These are phyloP conservation scores for Lagopus muta DNA, from an alignment of 2,113 vertebrate genomes.

Conservation along the genomic window DNA sequence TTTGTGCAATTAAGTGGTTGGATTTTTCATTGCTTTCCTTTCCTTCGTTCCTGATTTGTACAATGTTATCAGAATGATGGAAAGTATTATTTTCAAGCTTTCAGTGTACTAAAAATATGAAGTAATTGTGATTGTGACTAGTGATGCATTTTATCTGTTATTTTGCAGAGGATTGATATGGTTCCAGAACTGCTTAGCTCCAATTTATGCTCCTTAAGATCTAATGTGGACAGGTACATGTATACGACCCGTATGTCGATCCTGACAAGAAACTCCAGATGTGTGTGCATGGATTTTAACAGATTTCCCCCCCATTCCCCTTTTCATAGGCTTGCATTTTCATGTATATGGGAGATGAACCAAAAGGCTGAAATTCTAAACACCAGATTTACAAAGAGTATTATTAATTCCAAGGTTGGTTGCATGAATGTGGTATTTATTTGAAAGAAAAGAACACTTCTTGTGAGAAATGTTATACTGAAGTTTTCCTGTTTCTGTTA, in stretches of 20 bases:
- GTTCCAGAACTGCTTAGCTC: slow-evolving; percentile 97
- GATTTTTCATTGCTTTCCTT: background rate
- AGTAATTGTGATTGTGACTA: background rate
- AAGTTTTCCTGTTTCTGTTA: background rate
- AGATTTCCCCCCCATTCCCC: background rate
- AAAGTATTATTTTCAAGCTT: background rate
- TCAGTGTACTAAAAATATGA: background rate
- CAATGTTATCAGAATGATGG: background rate
- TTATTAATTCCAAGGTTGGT: slow-evolving; percentile 96
- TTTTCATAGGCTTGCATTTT: slow-evolving; percentile 89
- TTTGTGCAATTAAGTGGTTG: background rate
- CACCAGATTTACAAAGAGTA: slow-evolving; percentile 93
- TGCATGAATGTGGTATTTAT: background rate
- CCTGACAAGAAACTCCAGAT: background rate
- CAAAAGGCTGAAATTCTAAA: slow-evolving; percentile 90
- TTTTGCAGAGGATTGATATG: slow-evolving; percentile 96
- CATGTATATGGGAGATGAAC: slow-evolving; percentile 97
- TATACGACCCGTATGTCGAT: background rate
- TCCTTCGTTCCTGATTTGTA: background rate
- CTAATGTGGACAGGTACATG: slow-evolving; percentile 90
- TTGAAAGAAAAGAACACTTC: background rate
- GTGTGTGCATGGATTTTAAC: background rate
- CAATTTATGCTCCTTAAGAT: slow-evolving; percentile 94
- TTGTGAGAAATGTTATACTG: background rate
- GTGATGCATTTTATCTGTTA: slow-evolving; percentile 17